A percentile compares a stretch with the other conserved stretches of the same genome.
Conservation (phyloP, 2,797 vertebrate genomes). For the Thaleichthys pacificus region DNA sequence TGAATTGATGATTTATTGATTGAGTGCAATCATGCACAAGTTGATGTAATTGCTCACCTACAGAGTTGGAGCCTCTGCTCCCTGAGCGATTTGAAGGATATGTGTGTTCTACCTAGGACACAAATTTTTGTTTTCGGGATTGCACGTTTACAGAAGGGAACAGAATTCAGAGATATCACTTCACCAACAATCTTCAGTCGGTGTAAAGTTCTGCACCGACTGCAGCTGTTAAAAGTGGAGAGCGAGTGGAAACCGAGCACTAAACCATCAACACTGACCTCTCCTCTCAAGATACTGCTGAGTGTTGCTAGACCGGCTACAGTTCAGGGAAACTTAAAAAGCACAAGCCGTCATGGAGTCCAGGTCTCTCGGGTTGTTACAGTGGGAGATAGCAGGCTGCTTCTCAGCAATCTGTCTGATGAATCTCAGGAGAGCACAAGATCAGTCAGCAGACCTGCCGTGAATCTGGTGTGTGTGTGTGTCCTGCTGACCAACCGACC, state of each 20-base stretch:
- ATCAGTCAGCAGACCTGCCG: neutral
- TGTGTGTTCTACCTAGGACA: too few species aligned
- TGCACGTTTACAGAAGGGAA: too few species aligned
- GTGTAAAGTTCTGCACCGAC: too few species aligned
- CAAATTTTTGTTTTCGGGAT: too few species aligned
- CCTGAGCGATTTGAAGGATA: too few species aligned
- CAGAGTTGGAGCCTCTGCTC: too few species aligned
- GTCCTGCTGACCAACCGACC: neutral
- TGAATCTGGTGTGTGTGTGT: neutral
- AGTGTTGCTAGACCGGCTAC: neutral
- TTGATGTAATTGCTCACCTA: too few species aligned
- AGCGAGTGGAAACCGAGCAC: too few species aligned
- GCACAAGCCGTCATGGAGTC: neutral
- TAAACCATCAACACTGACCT: neutral
- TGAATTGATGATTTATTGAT: too few species aligned
- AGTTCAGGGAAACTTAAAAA: slow-evolving; percentile 2
- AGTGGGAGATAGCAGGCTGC: neutral
- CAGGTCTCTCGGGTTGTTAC: neutral
- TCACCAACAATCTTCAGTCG: too few species aligned
- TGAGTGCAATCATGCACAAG: neutral
- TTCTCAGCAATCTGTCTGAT: neutral
- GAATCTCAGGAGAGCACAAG: neutral
- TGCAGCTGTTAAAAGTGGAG: too few species aligned
- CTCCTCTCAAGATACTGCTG: neutral
- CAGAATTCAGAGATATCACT: too few species aligned